Evolutionary conservation across 2,888 invertebrate species (phyloP).

Genomic region (Amorpha juglandis): DNA sequence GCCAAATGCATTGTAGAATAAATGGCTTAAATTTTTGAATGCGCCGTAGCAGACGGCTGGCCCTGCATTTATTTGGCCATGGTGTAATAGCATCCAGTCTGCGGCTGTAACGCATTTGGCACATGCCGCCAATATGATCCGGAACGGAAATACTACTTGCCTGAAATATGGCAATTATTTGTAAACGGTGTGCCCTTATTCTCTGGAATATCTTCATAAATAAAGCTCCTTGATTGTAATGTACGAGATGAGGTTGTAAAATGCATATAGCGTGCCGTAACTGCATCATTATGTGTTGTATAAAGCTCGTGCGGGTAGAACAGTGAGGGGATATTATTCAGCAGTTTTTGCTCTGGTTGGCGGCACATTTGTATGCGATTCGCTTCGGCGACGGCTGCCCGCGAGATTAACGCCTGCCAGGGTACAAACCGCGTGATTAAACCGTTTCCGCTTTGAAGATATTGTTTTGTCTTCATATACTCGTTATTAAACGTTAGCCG

Average conservation of each 20-base stretch:
- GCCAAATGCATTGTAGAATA: not conserved
- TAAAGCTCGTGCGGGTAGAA: constrained; percentile 65
- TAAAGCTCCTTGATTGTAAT: constrained; percentile 42
- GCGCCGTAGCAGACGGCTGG: not conserved
- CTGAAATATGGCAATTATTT: constrained; percentile 35
- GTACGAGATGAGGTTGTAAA: constrained; percentile 59
- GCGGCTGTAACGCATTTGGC: constrained; percentile 72
- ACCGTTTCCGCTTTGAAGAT: constrained; percentile 66
- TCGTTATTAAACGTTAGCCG: constrained; percentile 33
- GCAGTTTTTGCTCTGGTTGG: constrained; percentile 71
- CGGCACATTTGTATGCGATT: constrained; percentile 79
- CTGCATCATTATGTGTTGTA: constrained; percentile 69
- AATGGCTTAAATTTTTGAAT: constrained; percentile 3
- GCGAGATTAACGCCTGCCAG: constrained; percentile 73
- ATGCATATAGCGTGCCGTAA: constrained; percentile 63
- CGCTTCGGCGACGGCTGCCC: constrained; percentile 70
- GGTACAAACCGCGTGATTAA: constrained; percentile 70
- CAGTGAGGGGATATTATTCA: constrained; percentile 73
- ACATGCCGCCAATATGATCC: constrained; percentile 63
- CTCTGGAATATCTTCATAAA: constrained; percentile 35
- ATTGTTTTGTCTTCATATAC: constrained; percentile 38
- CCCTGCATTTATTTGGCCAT: constrained; percentile 36
- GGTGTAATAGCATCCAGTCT: constrained; percentile 58
- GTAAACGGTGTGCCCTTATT: constrained; percentile 11
- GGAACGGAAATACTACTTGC: constrained; percentile 44